Conservation (phyloP, 2,797 vertebrate genomes). For the Lepus oiostolus region DNA sequence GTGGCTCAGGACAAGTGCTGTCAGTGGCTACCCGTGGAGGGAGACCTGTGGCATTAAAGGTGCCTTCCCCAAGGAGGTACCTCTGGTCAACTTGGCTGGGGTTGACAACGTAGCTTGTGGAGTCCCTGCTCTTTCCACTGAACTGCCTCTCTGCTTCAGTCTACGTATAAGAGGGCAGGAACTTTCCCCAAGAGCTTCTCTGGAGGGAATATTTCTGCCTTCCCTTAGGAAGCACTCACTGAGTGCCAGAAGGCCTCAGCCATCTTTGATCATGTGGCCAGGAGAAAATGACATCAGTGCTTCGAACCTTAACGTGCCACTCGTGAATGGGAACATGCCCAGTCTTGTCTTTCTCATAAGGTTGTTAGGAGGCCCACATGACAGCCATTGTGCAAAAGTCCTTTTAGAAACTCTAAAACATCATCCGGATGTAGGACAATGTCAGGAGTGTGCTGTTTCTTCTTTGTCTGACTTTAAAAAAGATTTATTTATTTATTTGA, state of each 20-base stretch:
- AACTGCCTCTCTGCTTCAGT: not conserved
- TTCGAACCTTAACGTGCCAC: not conserved
- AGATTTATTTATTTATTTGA: too few species aligned
- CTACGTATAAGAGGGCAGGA: not conserved
- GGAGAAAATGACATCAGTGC: not conserved
- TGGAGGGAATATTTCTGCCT: not conserved
- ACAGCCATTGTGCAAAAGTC: not conserved
- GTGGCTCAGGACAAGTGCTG: accelerated
- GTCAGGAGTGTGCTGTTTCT: not conserved
- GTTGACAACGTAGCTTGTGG: not conserved
- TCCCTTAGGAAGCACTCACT: not conserved
- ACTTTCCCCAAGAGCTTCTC: not conserved
- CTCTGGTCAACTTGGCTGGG: not conserved
- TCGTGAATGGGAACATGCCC: not conserved
- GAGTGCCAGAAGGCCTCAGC: not conserved
- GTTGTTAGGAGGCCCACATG: not conserved
- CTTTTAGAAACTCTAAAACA: not conserved
- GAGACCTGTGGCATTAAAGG: not conserved
- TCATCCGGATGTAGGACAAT: not conserved
- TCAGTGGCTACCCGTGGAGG: accelerated
- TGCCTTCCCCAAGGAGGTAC: not conserved
- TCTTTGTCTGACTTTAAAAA: too few species aligned
- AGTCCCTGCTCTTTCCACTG: too few species aligned
- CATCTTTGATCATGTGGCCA: accelerated
- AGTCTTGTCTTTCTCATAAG: not conserved